Evolutionary conservation across 2,113 vertebrate species (phyloP).

Genomic region (Caracal caracal): DNA sequence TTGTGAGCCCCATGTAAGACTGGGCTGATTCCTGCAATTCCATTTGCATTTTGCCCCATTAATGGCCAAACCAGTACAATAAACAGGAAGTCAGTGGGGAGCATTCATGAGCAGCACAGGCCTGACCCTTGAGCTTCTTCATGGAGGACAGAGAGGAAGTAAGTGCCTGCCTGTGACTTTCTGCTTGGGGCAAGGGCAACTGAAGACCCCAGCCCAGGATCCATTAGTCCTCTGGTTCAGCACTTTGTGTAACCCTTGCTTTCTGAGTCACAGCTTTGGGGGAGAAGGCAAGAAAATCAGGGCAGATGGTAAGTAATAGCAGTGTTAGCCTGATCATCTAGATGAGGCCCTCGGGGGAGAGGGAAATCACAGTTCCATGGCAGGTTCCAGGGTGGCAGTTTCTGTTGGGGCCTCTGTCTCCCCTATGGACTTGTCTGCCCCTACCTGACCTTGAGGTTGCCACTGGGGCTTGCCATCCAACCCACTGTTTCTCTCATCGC

Average conservation of each 20-base stretch:
- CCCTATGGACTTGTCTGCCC: not conserved
- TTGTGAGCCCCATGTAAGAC: conserved; percentile 41
- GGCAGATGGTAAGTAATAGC: not conserved
- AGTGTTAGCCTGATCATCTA: not conserved
- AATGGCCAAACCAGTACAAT: not conserved
- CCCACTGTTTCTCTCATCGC: not conserved
- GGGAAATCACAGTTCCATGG: not conserved
- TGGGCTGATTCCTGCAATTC: not conserved
- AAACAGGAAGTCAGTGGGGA: not conserved
- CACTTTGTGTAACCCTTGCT: not conserved
- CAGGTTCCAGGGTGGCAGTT: not conserved
- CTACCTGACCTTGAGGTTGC: not conserved
- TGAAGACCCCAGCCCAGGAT: not conserved
- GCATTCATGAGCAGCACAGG: not conserved
- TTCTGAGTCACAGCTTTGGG: not conserved
- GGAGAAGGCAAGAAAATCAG: not conserved
- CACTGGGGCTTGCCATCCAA: not conserved
- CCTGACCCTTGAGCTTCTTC: not conserved
- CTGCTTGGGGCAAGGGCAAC: not conserved
- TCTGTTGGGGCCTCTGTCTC: not conserved
- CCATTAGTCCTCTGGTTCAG: not conserved
- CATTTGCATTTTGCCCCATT: not conserved
- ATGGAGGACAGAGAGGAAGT: not conserved
- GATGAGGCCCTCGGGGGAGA: not conserved
- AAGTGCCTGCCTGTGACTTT: not conserved